A percentile compares a stretch with the other conserved stretches of the same genome.
These are phyloP conservation scores for Microctonus brassicae DNA, from an alignment of 2,888 invertebrate genomes.

Conservation along the genomic window DNA sequence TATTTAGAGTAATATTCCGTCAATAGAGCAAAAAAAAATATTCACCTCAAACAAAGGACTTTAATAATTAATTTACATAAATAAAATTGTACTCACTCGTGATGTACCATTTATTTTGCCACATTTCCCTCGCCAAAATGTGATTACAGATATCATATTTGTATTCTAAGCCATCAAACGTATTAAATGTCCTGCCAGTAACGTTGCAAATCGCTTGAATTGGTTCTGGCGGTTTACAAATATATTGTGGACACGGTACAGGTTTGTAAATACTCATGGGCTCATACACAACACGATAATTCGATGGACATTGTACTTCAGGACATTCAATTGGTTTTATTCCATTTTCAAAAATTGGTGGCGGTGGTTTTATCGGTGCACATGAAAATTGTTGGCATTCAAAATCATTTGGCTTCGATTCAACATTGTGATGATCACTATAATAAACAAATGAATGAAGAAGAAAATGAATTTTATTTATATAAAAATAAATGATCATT, in stretches of 20 bases:
- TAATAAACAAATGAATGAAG: no score
- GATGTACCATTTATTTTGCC: constrained; percentile 79
- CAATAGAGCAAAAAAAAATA: no score
- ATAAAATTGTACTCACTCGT: constrained; percentile 72
- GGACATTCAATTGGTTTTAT: constrained; percentile 67
- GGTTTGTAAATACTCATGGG: constrained; percentile 55
- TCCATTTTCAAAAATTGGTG: constrained; percentile 57
- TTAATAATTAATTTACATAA: no score
- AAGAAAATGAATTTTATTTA: neutral
- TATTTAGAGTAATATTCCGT: no score
- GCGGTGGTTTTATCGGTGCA: constrained; percentile 71
- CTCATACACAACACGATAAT: constrained; percentile 74
- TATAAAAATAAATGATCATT: neutral
- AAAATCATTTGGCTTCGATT: constrained; percentile 43
- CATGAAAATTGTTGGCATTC: constrained; percentile 74
- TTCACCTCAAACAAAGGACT: no score
- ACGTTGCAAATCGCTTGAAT: constrained; percentile 79
- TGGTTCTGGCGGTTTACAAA: constrained; percentile 76
- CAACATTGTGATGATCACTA: constrained; percentile 1
- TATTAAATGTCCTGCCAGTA: constrained; percentile 82
- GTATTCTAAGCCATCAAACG: constrained; percentile 84
- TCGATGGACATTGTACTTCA: constrained; percentile 73
- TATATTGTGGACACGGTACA: constrained; percentile 71
- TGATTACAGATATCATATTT: constrained; percentile 88
- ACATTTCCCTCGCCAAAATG: constrained; percentile 78